Evolutionary conservation across 64 coral and sea anemone genomes (phyloP).

Genomic region (Acropora tenuis): DNA sequence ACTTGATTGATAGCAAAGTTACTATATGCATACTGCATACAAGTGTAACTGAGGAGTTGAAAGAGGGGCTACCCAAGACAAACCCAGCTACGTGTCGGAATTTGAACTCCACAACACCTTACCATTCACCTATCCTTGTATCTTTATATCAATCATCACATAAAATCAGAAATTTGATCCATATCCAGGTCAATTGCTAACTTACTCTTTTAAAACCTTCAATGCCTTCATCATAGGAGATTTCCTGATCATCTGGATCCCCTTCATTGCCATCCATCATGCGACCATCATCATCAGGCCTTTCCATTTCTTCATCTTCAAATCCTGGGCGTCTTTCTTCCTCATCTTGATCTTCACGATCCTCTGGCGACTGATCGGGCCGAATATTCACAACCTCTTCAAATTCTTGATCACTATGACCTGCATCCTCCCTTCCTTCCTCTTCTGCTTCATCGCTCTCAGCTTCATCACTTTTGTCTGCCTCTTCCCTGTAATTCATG

Average conservation of each 20-base stretch:
- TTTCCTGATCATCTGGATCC: neutral
- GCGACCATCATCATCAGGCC: neutral
- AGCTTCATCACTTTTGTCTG: neutral
- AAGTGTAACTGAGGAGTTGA: no score
- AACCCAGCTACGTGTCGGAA: no score
- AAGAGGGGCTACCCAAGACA: no score
- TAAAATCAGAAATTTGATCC: no score
- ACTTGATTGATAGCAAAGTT: no score
- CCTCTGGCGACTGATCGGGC: neutral
- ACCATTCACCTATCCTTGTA: no score
- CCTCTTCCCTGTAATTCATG: conserved; percentile 17
- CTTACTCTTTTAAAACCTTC: conserved; percentile 11
- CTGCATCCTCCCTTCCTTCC: neutral
- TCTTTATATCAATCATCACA: no score
- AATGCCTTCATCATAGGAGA: neutral
- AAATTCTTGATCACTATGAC: neutral
- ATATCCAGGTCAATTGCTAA: neutral
- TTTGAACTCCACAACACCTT: no score
- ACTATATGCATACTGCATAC: no score
- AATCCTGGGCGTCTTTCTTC: neutral
- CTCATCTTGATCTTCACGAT: neutral
- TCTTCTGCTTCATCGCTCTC: neutral
- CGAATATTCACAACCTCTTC: conserved; percentile 19
- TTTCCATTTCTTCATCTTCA: conserved; percentile 4
- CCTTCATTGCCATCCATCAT: conserved; percentile 25